Evolutionary conservation across 2,797 vertebrate species (phyloP).

Genomic region (Phrynocephalus guinanensis): DNA sequence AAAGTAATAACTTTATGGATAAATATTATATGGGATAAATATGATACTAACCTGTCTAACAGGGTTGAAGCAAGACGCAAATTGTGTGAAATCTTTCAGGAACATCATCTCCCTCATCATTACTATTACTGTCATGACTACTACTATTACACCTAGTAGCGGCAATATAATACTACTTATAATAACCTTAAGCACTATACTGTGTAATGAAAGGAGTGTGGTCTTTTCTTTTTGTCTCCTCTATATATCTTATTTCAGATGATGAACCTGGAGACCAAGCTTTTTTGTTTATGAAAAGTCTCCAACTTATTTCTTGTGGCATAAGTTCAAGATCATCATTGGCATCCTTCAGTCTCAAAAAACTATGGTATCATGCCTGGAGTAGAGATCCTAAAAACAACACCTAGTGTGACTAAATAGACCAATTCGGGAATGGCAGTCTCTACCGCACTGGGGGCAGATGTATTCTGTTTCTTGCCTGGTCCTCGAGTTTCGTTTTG

Average conservation of each 20-base stretch:
- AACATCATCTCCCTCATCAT: no score
- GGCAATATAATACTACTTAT: not conserved
- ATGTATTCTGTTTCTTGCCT: no score
- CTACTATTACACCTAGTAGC: not conserved
- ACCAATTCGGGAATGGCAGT: no score
- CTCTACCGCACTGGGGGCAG: no score
- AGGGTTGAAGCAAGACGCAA: not conserved
- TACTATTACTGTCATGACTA: not conserved
- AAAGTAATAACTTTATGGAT: not conserved
- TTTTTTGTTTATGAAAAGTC: not conserved
- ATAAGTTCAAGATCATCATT: conserved; percentile 15
- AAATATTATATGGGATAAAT: not conserved
- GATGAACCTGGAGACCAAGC: not conserved
- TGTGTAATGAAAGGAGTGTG: not conserved
- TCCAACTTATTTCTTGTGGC: conserved; percentile 17
- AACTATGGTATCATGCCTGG: no score
- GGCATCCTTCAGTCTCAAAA: no score
- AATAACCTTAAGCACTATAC: not conserved
- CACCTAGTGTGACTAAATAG: no score
- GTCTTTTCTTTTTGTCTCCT: conserved; percentile 6
- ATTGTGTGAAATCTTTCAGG: not conserved
- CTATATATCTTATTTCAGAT: conserved; percentile 1
- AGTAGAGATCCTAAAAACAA: no score
- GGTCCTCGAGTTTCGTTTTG: no score
- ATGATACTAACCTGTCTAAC: not conserved